Conservation (phyloP, 2,113 vertebrate genomes). For the Neopipo cinnamomea region DNA sequence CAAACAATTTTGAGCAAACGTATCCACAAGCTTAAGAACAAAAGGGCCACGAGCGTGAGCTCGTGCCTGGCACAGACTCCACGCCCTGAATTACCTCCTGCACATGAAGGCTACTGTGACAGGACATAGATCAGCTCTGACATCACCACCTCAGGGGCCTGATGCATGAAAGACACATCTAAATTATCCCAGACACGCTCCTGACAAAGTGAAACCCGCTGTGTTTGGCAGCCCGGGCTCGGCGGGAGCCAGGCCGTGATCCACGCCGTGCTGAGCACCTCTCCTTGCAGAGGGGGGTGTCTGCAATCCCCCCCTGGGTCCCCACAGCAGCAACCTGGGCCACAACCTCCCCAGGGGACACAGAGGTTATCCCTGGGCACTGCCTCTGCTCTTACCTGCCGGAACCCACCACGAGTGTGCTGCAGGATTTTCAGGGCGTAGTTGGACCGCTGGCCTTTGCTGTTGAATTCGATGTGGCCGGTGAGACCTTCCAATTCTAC, state of each 20-base stretch:
- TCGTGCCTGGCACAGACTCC: background rate
- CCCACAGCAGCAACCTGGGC: background rate
- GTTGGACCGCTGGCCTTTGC: constrained; percentile 97
- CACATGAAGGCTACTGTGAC: background rate
- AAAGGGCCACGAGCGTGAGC: fast-evolving
- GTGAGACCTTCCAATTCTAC: constrained; percentile 99
- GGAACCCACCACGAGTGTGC: constrained; percentile 86
- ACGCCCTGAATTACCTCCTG: background rate
- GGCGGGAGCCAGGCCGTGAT: fast-evolving
- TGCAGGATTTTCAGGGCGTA: constrained; percentile 95
- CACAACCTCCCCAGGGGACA: fast-evolving
- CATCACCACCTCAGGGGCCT: background rate
- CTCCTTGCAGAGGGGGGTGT: background rate
- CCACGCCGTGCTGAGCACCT: background rate
- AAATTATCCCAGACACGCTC: fast-evolving
- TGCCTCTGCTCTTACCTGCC: constrained; percentile 80
- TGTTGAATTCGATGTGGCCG: constrained; percentile 99
- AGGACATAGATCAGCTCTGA: background rate
- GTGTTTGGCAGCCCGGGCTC: background rate
- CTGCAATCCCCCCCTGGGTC: background rate
- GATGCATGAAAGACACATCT: background rate
- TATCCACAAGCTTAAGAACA: background rate
- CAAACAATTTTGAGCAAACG: background rate
- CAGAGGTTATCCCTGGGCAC: fast-evolving
- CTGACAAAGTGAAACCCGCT: fast-evolving